Evolutionary conservation across 2,888 invertebrate genomes (phyloP).

Genomic region (Euplagia quadripunctaria): DNA sequence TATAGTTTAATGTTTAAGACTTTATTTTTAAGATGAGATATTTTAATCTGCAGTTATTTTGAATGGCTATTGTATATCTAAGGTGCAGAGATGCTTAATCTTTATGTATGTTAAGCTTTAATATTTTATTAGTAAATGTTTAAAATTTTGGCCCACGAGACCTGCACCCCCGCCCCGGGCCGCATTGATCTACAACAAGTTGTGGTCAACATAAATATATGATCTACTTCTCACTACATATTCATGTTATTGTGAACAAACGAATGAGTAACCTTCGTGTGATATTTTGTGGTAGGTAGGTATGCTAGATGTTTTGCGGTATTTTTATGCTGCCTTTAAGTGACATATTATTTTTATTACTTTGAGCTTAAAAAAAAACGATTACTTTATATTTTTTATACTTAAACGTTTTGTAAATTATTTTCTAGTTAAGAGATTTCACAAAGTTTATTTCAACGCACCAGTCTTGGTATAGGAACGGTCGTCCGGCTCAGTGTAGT

Average conservation of each 20-base stretch:
- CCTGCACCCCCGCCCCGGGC: constrained; percentile 62
- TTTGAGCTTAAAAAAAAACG: constrained; percentile 67
- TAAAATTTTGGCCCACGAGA: constrained; percentile 80
- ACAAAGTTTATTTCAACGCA: constrained; percentile 67
- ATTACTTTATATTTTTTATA: constrained; percentile 84
- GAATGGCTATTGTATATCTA: constrained; percentile 86
- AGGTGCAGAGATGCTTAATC: constrained; percentile 88
- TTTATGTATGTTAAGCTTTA: constrained; percentile 88
- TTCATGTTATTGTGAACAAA: constrained; percentile 52
- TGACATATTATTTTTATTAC: constrained; percentile 67
- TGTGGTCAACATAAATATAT: constrained; percentile 34
- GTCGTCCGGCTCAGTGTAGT: constrained; percentile 45
- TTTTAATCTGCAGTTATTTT: constrained; percentile 87
- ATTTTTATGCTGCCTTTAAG: constrained; percentile 75
- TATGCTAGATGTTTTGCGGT: constrained; percentile 78
- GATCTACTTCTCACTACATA: constrained; percentile 47
- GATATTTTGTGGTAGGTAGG: constrained; percentile 83
- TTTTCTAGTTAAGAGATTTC: constrained; percentile 78
- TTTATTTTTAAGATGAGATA: constrained; percentile 87
- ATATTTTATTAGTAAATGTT: constrained; percentile 88
- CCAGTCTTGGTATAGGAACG: constrained; percentile 62
- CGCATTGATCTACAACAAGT: constrained; percentile 10
- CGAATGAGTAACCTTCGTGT: constrained; percentile 75
- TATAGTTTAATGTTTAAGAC: constrained; percentile 85
- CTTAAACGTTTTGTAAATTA: constrained; percentile 82